Percentiles rank a stretch among this genome's conserved stretches.
Evolutionary conservation across 2,888 invertebrate species (phyloP).

Genomic region (Germaria angustata): DNA sequence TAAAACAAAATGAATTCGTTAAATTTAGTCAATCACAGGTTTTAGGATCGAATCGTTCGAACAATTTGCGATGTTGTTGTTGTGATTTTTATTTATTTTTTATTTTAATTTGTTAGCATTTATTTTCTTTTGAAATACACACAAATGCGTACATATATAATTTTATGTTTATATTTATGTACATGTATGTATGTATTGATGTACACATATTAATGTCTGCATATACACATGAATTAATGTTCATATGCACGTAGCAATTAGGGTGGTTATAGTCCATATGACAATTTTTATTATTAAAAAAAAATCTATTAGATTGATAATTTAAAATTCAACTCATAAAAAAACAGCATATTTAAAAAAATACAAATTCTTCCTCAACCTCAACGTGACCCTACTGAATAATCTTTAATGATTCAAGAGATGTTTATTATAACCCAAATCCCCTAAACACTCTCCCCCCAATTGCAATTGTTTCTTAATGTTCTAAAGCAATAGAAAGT

Average conservation of each 20-base stretch:
- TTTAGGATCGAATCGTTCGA: background rate
- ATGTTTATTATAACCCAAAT: too few species aligned
- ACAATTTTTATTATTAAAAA: too few species aligned
- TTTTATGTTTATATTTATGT: background rate
- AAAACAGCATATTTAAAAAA: too few species aligned
- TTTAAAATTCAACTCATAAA: too few species aligned
- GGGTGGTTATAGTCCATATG: background rate
- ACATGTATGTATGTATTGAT: background rate
- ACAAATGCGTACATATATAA: background rate
- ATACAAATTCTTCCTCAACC: too few species aligned
- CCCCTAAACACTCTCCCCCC: too few species aligned
- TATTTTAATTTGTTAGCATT: conserved; percentile 29
- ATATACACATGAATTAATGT: background rate
- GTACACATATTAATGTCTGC: background rate
- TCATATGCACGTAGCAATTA: background rate
- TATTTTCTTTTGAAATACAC: background rate
- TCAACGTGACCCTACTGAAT: too few species aligned
- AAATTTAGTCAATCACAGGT: background rate
- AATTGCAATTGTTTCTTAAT: too few species aligned
- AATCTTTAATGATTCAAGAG: too few species aligned
- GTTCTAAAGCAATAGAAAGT: too few species aligned
- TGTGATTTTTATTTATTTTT: conserved; percentile 10
- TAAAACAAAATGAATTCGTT: conserved; percentile 12
- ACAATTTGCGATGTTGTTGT: background rate
- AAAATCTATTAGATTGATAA: too few species aligned